These are phyloP conservation scores for Vanessa tameamea DNA, from an alignment of 1,140 invertebrate species.

Conservation along the genomic window DNA sequence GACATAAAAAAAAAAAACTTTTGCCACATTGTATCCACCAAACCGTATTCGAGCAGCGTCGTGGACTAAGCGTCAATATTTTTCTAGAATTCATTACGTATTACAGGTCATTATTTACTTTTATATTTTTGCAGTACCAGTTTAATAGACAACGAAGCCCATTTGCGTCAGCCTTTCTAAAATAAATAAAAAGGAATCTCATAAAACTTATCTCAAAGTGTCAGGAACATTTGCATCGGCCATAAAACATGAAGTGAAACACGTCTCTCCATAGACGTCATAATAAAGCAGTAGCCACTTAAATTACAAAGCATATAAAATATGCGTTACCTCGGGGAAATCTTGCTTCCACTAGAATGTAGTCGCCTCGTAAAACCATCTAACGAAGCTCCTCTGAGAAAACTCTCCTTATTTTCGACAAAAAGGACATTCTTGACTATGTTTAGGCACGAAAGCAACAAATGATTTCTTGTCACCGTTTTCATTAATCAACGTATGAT, in stretches of 20 bases:
- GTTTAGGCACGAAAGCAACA: slow-evolving; percentile 10
- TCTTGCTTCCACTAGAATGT: slow-evolving; percentile 56
- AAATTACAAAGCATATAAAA: slow-evolving; percentile 67
- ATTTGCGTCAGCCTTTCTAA: not conserved
- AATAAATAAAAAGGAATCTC: not conserved
- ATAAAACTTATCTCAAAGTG: not conserved
- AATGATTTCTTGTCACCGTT: slow-evolving; percentile 8
- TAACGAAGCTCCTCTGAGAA: slow-evolving; percentile 55
- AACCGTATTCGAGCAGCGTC: too few species aligned
- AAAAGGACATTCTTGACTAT: slow-evolving; percentile 31
- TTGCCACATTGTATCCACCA: too few species aligned
- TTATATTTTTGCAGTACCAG: too few species aligned
- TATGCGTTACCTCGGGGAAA: slow-evolving; percentile 69
- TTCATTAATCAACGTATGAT: slow-evolving; percentile 2
- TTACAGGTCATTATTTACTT: too few species aligned
- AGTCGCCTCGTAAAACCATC: slow-evolving; percentile 65
- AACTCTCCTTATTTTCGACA: slow-evolving; percentile 50
- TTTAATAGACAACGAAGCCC: too few species aligned
- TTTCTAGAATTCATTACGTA: too few species aligned
- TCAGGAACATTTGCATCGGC: not conserved
- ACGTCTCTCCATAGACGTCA: slow-evolving; percentile 40
- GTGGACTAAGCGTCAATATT: too few species aligned
- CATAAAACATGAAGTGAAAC: slow-evolving; percentile 23
- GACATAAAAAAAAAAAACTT: too few species aligned
- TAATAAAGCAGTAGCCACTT: slow-evolving; percentile 61